Percentiles rank a stretch among this genome's conserved stretches.
Conservation (phyloP, 2,113 vertebrate genomes). For the Macquaria ambigua region DNA sequence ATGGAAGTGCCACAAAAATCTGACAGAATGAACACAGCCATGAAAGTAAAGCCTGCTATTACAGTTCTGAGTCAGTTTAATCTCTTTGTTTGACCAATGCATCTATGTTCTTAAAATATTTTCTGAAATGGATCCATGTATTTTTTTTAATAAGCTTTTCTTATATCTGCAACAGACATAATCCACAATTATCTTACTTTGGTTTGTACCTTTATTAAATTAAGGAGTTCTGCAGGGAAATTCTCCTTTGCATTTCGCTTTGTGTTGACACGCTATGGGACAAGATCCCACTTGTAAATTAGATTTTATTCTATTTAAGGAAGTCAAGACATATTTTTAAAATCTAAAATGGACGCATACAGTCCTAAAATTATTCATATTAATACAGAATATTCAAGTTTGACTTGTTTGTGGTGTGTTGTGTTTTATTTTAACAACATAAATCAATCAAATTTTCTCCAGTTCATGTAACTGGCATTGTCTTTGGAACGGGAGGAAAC, state of each 20-base stretch:
- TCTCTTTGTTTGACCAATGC: background rate
- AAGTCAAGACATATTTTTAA: no score
- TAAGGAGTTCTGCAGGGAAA: background rate
- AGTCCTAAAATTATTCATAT: background rate
- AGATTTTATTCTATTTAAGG: background rate
- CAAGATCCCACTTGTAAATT: no score
- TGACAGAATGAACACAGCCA: conserved; percentile 15
- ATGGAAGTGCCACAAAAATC: conserved; percentile 26
- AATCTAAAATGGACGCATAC: background rate
- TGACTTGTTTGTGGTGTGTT: no score
- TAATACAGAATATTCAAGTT: no score
- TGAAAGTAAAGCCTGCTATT: conserved; percentile 26
- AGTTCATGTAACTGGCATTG: no score
- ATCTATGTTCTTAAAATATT: background rate
- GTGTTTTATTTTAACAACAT: no score
- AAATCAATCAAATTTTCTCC: no score
- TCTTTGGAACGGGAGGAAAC: background rate
- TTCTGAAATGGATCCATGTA: background rate
- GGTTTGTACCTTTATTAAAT: background rate
- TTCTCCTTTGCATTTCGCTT: background rate
- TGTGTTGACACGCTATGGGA: no score
- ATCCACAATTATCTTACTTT: background rate
- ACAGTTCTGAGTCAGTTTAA: background rate
- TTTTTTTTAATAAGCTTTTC: background rate
- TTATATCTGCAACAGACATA: background rate